These are phyloP conservation scores for Helicoverpa zea DNA, from an alignment of 1,140 invertebrate species.

Conservation along the genomic window DNA sequence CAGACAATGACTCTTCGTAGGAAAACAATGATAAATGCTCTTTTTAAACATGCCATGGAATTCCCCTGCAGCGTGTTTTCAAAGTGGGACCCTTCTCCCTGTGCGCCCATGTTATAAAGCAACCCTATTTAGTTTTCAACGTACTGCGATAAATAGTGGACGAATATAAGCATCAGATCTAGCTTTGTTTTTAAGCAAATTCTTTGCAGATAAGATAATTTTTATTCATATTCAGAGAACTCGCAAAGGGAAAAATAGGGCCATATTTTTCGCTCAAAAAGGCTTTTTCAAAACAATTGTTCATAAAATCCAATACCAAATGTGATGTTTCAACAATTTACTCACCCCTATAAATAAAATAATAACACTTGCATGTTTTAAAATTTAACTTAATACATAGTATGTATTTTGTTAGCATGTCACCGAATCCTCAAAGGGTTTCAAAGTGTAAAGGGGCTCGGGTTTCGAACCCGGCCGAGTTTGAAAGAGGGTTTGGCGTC, in stretches of 20 bases:
- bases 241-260: too few species aligned
- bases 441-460: neutral
- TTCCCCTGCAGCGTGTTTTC: slow-evolving; percentile 11
- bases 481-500: neutral
- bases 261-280: too few species aligned
- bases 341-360: too few species aligned
- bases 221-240: neutral
- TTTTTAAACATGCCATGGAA: neutral
- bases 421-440: neutral
- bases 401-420: neutral
- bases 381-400: too few species aligned
- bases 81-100: slow-evolving; percentile 10
- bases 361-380: too few species aligned
- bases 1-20: too few species aligned
- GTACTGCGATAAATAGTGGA: neutral
- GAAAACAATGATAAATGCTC: slow-evolving; percentile 16
- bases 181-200: neutral
- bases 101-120: slow-evolving; percentile 18
- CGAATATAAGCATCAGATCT: slow-evolving; percentile 14
- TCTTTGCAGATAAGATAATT: too few species aligned
- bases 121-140: slow-evolving; percentile 24
- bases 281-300: too few species aligned
- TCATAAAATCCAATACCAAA: too few species aligned
- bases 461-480: neutral
- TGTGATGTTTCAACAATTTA: too few species aligned